These are phyloP conservation scores for Anhinga rufa DNA, from an alignment of 2,113 vertebrate species.

Conservation along the genomic window DNA sequence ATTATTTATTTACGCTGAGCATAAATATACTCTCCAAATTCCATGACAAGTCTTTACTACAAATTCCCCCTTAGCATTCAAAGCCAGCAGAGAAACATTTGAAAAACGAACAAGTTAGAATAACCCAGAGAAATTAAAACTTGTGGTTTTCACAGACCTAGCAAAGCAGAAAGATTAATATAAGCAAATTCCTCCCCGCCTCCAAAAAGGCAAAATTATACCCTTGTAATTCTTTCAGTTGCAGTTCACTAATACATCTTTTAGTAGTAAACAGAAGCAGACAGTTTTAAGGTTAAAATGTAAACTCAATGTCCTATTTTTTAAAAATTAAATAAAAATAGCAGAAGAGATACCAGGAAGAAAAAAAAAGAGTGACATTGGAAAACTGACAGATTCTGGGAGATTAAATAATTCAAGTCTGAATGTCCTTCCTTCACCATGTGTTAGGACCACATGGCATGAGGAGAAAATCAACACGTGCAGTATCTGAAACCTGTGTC, in stretches of 20 bases:
- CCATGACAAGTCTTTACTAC: not conserved
- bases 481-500: not conserved
- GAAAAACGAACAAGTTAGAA: not conserved
- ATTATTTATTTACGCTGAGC: not conserved
- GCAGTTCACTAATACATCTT: not conserved
- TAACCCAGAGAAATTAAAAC: not conserved
- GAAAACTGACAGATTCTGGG: not conserved
- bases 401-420: not conserved
- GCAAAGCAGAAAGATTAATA: not conserved
- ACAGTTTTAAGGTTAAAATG: not conserved
- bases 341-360: not conserved
- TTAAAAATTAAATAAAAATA: not conserved
- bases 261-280: not conserved
- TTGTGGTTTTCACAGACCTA: not conserved
- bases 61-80: not conserved
- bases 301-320: not conserved
- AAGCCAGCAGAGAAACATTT: not conserved
- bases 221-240: not conserved
- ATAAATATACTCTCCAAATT: not conserved
- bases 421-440: not conserved
- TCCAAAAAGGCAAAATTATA: not conserved
- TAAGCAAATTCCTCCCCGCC: not conserved
- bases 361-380: not conserved
- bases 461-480: not conserved
- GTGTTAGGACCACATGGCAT: not conserved